Base-by-base conservation (phyloP, 2,888 invertebrate genomes). In the Tenodera sinensis region DNA sequence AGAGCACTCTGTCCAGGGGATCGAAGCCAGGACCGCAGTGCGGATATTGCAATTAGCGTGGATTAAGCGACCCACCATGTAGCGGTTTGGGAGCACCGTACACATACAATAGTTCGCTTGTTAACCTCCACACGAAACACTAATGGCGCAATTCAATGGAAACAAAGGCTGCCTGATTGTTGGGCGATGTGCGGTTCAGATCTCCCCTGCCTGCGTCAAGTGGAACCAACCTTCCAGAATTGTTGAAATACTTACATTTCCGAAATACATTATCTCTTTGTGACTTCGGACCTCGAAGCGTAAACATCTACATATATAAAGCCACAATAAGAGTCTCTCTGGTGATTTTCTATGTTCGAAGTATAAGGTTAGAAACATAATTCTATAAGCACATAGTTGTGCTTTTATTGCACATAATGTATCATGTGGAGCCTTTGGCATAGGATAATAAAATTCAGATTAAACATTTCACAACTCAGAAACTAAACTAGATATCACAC, bases 101-200 rank as follows among this genome's bases (percentile, higher is more conserved):
- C 20, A 71, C 54, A 71, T 71, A 71, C 54, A 71, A 71, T 71
- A 25, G 54, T 71, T 25, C 54, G 54, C 54, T 71, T 71, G 54
- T 71, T 71, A 71, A 71, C 54, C 54, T 71, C 54, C 54, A 71
- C 54, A 87, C 87, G 83, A 87, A 87, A 87, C 87, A 87, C 87
- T 87, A 87, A 87, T 87, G 82, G 87, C n/a, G 82, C 83, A 71
- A 87, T 87, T 87, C 87, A 87, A 30, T 25, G 34, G n/a, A 87
- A 28, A 87, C 87, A 87, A 87, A 87, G 87, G 82, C 28, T 34
- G 81, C 34, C 83, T 87, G 87, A 87, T 87, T 87, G 87, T 81
- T 27, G 87, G 54, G 54, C 54, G 54, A 71, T 71, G 54, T 71
- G 54, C 54, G 54, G 54, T 71, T 71, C 54, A 6, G 25, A 71